Base-by-base conservation (phyloP, 2,888 invertebrate species). In the Epirrita christyi region DNA sequence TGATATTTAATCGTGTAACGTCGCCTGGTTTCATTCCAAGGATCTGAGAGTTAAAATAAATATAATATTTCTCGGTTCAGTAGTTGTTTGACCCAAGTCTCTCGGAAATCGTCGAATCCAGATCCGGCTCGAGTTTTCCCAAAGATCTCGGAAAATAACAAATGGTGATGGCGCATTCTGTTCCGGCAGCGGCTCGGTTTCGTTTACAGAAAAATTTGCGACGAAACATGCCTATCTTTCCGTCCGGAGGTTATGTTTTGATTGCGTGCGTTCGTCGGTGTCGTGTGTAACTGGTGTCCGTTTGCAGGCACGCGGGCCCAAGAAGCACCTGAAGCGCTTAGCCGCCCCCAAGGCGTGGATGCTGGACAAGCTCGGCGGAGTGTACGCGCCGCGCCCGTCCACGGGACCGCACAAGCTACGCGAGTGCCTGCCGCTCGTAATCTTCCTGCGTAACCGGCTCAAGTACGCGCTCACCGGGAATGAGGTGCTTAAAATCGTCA, bases 301-400 rank as follows among this genome's bases (percentile, higher is more conserved):
- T 72, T 56, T 92, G 13, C 85, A 97, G 98, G 98, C 97, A 93
- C 97, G 99, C 92, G 99, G 99, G 90, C 99, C 98, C 44, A 99
- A 98, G 93, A 99, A 99, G 94, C 99, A 99, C 93, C 94, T 99
- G 94, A 99, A 99, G 96, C 98, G 99, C 92, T 94, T 99, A 81
- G 96, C 97, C 88, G 99, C 99, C 60, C 99, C 99, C 9, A 99
- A 98, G 93, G 98, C 99, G 96, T 99, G 99, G 99, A 99, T 99
- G 99, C 95, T 99, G 94, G 99, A 99, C 94, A 99, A 99, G 93
- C 93, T 99, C 78, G 98, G 98, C 68, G 99, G 99, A 83, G 98
- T 97, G 59, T 99, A 98, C 86, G 99, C 99, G 71, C 99, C 99
- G 66, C 96, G 98, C 78, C 99, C 99, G 63, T 97, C 97, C 83